Conservation (phyloP, 2,797 vertebrate species). For the Acropternis orthonyx region DNA sequence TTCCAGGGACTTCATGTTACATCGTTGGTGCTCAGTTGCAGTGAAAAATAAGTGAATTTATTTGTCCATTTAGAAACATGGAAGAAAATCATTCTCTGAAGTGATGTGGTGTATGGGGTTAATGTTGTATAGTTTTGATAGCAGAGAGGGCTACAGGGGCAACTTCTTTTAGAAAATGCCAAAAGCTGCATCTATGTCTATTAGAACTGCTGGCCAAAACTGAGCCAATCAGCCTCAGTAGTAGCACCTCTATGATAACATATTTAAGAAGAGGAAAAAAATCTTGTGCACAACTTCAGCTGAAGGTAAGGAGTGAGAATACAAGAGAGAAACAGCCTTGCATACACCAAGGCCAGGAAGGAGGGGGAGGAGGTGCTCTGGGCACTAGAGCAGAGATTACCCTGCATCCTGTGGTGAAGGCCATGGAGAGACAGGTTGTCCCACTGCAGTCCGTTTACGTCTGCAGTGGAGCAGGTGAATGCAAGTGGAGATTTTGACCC, state of each 20-base stretch:
- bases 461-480: fast-evolving
- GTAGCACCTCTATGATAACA: background rate
- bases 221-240: background rate
- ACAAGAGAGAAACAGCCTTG: background rate
- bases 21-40: background rate
- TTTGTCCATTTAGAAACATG: background rate
- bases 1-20: background rate
- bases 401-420: background rate
- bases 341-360: background rate
- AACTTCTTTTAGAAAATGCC: background rate
- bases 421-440: background rate
- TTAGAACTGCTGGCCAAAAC: background rate
- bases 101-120: background rate
- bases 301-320: background rate
- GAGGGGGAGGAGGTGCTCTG: background rate
- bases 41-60: background rate
- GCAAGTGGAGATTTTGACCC: background rate
- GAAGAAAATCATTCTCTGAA: background rate
- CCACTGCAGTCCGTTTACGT: background rate
- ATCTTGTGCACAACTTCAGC: background rate
- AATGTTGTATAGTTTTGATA: background rate
- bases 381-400: fast-evolving
- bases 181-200: background rate
- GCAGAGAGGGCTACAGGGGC: background rate
- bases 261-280: background rate